Base-by-base conservation (phyloP, 1,140 invertebrate genomes). In the Frieseomelitta varia region DNA sequence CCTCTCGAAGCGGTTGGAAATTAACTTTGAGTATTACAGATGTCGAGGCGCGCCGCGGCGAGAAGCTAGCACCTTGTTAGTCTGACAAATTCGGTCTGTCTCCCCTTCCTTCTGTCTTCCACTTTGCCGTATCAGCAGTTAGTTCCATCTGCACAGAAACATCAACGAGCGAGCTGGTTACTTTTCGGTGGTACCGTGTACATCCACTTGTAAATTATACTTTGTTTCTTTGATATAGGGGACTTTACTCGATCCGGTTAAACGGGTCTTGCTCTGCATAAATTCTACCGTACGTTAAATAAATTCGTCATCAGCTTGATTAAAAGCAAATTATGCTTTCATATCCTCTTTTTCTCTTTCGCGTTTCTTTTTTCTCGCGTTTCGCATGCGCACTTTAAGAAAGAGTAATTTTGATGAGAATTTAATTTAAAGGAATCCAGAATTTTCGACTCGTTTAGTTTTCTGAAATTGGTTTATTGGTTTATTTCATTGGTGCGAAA, bases 41-140 rank as follows among this genome's bases (percentile, higher is more conserved):
- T 93, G 93, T 93, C 89, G 91, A 91, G 93, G 90, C 85, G 87
- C 74, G 82, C 90, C 92, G 87, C 91, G 89, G 88, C 75, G 91
- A 91, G 90, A 92, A 92, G 91, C 93, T 90, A 94, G 93, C 92
- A 93, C 92, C 93, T 93, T 93, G 93, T 94, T 94, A 94, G 93
- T 89, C 88, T 92, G 93, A 93, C 92, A 93, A 94, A 94, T 94
- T 92, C 84, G 86, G 81, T 90, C 90, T 91, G 91, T 93, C 73
- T 80, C 71, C 58, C 67, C 80, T 84, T 85, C 85, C 87, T 82
- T 81, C 86, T 73, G 78, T 87, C 87, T 75, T 81, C 81, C 85
- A 79, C 84, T 74, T 82, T 65, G 58, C 73, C 75, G 75, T 82
- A 79, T 81, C 84, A 88, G 76, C 80, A 69, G 68, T 65, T 75